Evolutionary conservation across 2,113 vertebrate species (phyloP).

Genomic region (Chelonoidis abingdonii): DNA sequence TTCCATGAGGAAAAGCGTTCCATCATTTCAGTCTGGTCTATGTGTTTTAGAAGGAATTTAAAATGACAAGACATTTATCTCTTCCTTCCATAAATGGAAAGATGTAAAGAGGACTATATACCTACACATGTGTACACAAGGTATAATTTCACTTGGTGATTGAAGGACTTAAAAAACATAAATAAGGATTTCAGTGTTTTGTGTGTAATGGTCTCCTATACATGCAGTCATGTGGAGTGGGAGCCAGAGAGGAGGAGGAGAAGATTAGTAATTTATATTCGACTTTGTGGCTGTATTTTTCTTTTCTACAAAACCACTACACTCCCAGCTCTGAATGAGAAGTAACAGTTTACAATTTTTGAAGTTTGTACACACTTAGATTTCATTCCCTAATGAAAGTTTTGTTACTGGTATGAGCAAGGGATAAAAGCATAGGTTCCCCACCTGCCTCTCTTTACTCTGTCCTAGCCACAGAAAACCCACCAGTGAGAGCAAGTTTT

Average conservation of each 20-base stretch:
- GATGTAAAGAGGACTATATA: not conserved
- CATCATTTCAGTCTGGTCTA: not conserved
- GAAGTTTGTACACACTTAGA: not conserved
- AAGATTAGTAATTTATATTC: not conserved
- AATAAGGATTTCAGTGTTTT: not conserved
- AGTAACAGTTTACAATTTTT: not conserved
- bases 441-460: not conserved
- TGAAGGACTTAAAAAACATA: not conserved
- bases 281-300: not conserved
- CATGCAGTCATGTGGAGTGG: not conserved
- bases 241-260: not conserved
- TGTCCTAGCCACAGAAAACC: not conserved
- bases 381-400: not conserved
- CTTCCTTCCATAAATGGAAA: not conserved
- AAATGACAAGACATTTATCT: not conserved
- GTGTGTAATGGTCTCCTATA: not conserved
- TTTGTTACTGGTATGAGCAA: not conserved
- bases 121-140: not conserved
- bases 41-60: not conserved
- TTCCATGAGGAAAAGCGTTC: not conserved
- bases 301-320: not conserved
- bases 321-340: not conserved
- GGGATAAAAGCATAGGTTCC: not conserved
- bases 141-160: not conserved
- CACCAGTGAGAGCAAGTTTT: not conserved